phyloP scores from a whole-genome alignment of 2,888 invertebrate species.

The Electrophaes corylata region DNA sequence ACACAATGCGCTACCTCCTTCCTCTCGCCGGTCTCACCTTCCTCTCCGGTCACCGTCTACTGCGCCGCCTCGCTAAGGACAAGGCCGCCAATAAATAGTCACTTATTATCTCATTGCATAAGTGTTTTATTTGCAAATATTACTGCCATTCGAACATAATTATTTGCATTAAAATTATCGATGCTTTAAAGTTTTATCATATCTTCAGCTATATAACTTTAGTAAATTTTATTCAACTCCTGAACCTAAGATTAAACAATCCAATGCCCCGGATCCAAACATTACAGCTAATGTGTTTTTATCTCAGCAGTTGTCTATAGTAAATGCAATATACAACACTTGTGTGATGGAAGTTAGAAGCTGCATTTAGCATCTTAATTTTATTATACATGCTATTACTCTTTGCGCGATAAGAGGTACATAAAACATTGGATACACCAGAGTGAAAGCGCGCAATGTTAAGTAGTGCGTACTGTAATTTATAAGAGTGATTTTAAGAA shows the following conservation, averaged over 20 bases:
- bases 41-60: conserved; percentile 95
- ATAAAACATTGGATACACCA: not conserved
- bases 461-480: conserved; percentile 10
- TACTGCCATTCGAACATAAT: too few relatives aligned
- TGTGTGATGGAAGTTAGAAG: not conserved
- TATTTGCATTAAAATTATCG: too few relatives aligned
- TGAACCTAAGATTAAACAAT: too few relatives aligned
- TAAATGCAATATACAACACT: conserved; percentile 1
- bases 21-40: conserved; percentile 95
- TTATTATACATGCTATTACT: not conserved
- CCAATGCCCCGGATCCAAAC: too few relatives aligned
- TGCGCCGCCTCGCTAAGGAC: conserved; percentile 89
- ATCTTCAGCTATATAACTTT: too few relatives aligned
- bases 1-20: conserved; percentile 94
- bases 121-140: conserved; percentile 1
- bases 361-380: conserved; percentile 11
- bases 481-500: conserved; percentile 17
- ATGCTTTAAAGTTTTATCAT: too few relatives aligned
- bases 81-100: conserved; percentile 14
- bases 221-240: too few relatives aligned
- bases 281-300: not conserved
- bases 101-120: not conserved
- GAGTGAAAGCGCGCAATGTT: not conserved
- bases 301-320: not conserved
- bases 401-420: not conserved